Evolutionary conservation across 1,140 invertebrate species (phyloP).

Genomic region (Bombus polaris): DNA sequence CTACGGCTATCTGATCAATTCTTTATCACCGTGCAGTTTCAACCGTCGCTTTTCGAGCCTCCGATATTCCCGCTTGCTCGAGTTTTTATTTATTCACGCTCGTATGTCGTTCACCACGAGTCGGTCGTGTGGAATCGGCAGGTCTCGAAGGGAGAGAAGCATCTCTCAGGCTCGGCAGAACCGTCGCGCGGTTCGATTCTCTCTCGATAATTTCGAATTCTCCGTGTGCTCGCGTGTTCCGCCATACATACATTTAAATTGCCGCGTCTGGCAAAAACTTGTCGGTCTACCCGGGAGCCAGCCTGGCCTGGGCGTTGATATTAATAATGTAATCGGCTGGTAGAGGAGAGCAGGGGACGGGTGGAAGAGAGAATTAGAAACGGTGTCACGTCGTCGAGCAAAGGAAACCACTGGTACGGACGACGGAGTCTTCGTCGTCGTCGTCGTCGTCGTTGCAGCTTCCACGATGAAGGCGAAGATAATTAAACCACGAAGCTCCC

Average conservation of each 20-base stretch:
- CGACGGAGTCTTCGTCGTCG: neutral
- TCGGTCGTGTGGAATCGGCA: neutral
- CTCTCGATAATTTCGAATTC: slow-evolving; percentile 53
- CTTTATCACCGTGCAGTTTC: neutral
- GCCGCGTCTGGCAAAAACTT: slow-evolving; percentile 48
- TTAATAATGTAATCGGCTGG: slow-evolving; percentile 72
- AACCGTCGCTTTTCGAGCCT: neutral
- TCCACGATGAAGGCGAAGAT: slow-evolving; percentile 63
- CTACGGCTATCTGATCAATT: slow-evolving; percentile 19
- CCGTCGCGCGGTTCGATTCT: neutral
- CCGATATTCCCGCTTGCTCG: neutral
- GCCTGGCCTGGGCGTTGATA: slow-evolving; percentile 52
- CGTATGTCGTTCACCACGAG: neutral
- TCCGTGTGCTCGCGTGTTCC: neutral
- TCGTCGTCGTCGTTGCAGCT: slow-evolving; percentile 48
- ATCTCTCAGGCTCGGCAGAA: too few relatives aligned
- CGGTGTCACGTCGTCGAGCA: slow-evolving; percentile 67
- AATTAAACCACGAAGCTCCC: slow-evolving; percentile 68
- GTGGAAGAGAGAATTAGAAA: slow-evolving; percentile 61
- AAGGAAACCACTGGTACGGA: slow-evolving; percentile 37
- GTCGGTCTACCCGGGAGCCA: slow-evolving; percentile 23
- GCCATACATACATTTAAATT: slow-evolving; percentile 44
- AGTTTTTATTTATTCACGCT: neutral
- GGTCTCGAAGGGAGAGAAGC: neutral
- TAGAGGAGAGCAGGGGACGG: neutral